Percentiles rank a stretch among this genome's conserved stretches.
These are phyloP conservation scores for Drosophila biarmipes DNA, from an alignment of 1,140 invertebrate genomes.

Conservation along the genomic window DNA sequence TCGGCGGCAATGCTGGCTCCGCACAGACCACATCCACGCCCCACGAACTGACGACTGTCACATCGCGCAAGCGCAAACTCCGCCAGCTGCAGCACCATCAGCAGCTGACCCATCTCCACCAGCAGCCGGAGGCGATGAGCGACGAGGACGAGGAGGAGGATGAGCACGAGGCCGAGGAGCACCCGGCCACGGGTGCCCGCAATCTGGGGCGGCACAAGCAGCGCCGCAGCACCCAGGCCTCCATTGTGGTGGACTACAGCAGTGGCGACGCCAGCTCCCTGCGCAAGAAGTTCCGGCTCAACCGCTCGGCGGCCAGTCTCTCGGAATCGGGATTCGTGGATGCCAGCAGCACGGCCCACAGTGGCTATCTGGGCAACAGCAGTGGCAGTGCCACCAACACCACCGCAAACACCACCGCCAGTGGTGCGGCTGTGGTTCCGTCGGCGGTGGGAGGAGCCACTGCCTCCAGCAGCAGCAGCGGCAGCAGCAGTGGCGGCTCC, in stretches of 20 bases:
- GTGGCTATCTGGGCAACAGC: constrained; percentile 56
- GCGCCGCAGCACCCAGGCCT: constrained; percentile 53
- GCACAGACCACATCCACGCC: constrained; percentile 76
- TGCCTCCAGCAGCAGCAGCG: constrained; percentile 22
- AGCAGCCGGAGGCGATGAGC: constrained; percentile 33
- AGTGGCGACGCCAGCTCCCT: constrained; percentile 72
- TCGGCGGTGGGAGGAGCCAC: not conserved
- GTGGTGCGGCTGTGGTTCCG: constrained; percentile 3
- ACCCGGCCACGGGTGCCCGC: not conserved
- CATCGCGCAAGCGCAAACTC: constrained; percentile 66
- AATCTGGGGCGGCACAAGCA: constrained; percentile 62
- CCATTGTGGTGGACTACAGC: constrained; percentile 70
- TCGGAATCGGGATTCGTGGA: constrained; percentile 81
- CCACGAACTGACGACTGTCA: constrained; percentile 29
- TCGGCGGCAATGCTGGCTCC: constrained; percentile 55
- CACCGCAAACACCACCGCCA: not conserved
- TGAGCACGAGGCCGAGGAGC: constrained; percentile 9
- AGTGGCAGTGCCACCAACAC: constrained; percentile 6
- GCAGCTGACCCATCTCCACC: constrained; percentile 33
- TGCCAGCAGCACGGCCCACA: constrained; percentile 54
- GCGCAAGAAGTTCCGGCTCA: constrained; percentile 81
- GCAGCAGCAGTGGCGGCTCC: constrained; percentile 43
- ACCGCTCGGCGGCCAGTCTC: constrained; percentile 52
- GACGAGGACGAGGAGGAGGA: constrained; percentile 29
- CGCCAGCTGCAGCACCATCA: constrained; percentile 60